Evolutionary conservation across 2,797 vertebrate species (phyloP).

Genomic region (Adelosebastes latens): DNA sequence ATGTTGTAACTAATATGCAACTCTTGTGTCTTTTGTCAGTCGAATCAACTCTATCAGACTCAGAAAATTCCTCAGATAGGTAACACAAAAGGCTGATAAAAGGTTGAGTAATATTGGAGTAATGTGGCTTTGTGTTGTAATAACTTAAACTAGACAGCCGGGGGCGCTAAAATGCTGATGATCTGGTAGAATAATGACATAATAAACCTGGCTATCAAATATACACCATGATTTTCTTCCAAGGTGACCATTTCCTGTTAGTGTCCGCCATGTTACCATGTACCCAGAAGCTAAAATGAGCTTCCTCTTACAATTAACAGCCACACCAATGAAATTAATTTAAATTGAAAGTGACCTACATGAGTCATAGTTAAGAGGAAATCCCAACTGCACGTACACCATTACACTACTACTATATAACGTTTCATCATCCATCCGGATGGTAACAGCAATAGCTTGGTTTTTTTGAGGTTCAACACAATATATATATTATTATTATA

Average conservation of each 20-base stretch:
- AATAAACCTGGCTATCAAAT: neutral
- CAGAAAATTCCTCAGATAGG: neutral
- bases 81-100: neutral
- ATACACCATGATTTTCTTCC: too few species aligned
- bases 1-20: constrained; percentile 25
- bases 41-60: neutral
- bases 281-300: neutral
- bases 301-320: neutral
- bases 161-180: constrained; percentile 3
- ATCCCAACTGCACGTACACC: neutral
- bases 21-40: neutral
- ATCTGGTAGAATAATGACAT: neutral
- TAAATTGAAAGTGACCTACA: neutral
- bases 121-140: neutral
- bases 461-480: too few species aligned
- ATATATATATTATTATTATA: too few species aligned
- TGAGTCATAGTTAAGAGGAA: neutral
- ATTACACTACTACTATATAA: too few species aligned
- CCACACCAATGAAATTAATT: too few species aligned
- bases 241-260: neutral
- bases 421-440: too few species aligned
- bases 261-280: too few species aligned
- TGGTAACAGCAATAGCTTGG: neutral
- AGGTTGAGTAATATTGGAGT: neutral
- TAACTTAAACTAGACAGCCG: constrained; percentile 25